Conservation (phyloP, 2,113 vertebrate species). For the Gymnobelideus leadbeateri region DNA sequence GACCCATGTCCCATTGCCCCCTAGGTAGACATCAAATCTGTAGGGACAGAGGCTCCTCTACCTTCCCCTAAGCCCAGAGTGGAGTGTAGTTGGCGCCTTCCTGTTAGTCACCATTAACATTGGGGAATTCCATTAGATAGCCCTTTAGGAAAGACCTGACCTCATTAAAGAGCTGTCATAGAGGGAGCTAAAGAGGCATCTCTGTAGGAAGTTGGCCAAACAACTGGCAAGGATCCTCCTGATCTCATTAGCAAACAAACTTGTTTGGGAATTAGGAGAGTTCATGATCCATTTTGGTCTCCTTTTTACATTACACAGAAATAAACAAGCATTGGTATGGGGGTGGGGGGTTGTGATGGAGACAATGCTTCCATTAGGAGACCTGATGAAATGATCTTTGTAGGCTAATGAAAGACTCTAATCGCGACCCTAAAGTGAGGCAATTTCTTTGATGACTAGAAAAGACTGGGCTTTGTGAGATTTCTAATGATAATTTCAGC, state of each 20-base stretch:
- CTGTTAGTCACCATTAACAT: background rate
- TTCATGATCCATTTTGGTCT: background rate
- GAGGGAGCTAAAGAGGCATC: background rate
- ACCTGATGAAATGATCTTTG: slow-evolving; percentile 26
- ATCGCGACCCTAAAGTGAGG: background rate
- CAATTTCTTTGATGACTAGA: slow-evolving; percentile 1
- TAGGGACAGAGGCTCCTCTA: background rate
- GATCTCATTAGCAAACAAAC: background rate
- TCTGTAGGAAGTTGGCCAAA: background rate
- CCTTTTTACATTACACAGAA: background rate
- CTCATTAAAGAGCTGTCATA: background rate
- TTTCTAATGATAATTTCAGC: background rate
- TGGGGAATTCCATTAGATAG: background rate
- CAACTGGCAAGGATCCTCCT: background rate
- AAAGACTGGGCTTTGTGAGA: background rate
- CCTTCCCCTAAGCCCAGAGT: background rate
- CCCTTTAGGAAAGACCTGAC: background rate
- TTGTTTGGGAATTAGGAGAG: background rate
- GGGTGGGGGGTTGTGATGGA: background rate
- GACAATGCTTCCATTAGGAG: slow-evolving; percentile 28
- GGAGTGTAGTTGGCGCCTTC: background rate
- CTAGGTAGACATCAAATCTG: background rate
- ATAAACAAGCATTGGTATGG: background rate
- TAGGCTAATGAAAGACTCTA: slow-evolving; percentile 28
- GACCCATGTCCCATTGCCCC: background rate